A percentile compares a stretch with the other conserved stretches of the same genome.
phyloP scores from a whole-genome alignment of 2,113 vertebrate species.

The Corydoras sp. region DNA sequence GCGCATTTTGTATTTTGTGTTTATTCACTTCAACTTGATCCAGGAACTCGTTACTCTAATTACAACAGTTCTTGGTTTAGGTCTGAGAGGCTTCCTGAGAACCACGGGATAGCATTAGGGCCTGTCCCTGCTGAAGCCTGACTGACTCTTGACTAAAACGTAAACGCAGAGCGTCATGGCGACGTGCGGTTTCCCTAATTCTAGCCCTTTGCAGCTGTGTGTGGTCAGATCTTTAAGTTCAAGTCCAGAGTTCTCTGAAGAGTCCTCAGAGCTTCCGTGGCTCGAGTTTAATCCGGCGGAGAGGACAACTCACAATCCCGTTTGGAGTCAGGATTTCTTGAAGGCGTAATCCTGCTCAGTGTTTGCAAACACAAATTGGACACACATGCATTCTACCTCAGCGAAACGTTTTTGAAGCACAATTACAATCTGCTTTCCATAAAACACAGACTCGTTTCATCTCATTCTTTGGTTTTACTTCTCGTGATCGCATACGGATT shows the following conservation, averaged over 20 bases:
- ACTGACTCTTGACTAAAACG: neutral
- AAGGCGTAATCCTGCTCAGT: conserved; percentile 1
- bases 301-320: conserved; percentile 3
- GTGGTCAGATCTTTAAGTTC: conserved; percentile 19
- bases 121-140: neutral
- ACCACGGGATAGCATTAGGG: neutral
- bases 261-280: conserved; percentile 10
- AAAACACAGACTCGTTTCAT: neutral
- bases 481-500: too few relatives aligned
- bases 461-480: too few relatives aligned
- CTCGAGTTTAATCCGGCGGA: neutral
- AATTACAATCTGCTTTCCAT: neutral
- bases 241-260: neutral
- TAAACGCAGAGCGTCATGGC: conserved; percentile 7
- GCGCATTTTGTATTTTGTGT: too few relatives aligned
- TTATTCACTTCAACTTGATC: too few relatives aligned
- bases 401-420: neutral
- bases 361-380: neutral
- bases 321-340: neutral
- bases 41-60: too few relatives aligned
- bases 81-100: too few relatives aligned
- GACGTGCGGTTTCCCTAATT: conserved; percentile 23
- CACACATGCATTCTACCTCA: neutral
- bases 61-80: too few relatives aligned
- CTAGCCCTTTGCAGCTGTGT: conserved; percentile 23